Base-by-base conservation (phyloP, 2,888 invertebrate species). In the Andrena camellia region DNA sequence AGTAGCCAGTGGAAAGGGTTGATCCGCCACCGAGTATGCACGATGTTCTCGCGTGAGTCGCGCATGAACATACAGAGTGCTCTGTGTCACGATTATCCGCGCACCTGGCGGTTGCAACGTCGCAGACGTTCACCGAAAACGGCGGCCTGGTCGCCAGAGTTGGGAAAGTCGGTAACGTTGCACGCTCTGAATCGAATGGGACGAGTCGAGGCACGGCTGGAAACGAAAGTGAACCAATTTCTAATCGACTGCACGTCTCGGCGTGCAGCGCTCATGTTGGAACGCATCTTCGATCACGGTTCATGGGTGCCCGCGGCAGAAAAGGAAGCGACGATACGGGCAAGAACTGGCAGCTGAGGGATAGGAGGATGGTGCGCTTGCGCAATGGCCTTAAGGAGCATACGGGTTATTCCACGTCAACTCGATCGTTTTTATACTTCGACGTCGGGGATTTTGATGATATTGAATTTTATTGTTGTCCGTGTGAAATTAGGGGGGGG, bases 201-300 rank as follows among this genome's bases (percentile, higher is more conserved):
- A 23, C 42, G 33, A 42, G 42, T 8, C 59, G 26, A 60, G 29
- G 10, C 48, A 42, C 62, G 74, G 71, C 59, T 67, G 35, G 78
- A 66, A 83, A 83, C 82, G 86, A 87, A 87, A 87, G 88, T 79
- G 80, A 87, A 83, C 78, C 76, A 87, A 85, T 85, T 88, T 87
- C 86, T 83, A 83, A 85, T 87, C 81, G 83, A 74, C 68, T 74
- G 78, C 74, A 66, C 60, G 72, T 72, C 71, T 71, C 73, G 69
- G 54, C 20, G 59, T 72, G 29, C 83, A 78, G 42, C 57, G 29
- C n/a, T 6, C 57, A 63, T 60, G 67, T 63, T 62, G 63, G 59
- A 71, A 74, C 74, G 78, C 78, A 83, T 83, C 82, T 79, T 71
- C 42, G 60, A 67, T 69, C 77, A 78, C 73, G 83, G 83, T 82